Evolutionary conservation across 1,140 invertebrate genomes (phyloP).

Genomic region (Adelges cooleyi): DNA sequence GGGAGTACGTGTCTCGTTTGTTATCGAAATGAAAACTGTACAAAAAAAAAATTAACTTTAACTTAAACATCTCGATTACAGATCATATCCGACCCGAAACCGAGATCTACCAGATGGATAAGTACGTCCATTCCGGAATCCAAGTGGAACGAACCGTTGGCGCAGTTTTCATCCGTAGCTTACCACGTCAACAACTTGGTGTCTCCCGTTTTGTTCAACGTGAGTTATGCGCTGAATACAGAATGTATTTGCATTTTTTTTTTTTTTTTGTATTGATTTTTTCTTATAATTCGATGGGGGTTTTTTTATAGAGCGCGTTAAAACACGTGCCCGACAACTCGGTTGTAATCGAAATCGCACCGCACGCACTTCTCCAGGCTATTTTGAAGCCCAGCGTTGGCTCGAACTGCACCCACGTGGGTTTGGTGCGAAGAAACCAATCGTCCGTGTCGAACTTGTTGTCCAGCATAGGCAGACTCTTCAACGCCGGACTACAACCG

Average conservation of each 20-base stretch:
- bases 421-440: slow-evolving; percentile 19
- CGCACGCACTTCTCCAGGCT: slow-evolving; percentile 41
- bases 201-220: slow-evolving; percentile 37
- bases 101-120: slow-evolving; percentile 47
- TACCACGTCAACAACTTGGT: slow-evolving; percentile 59
- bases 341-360: slow-evolving; percentile 55
- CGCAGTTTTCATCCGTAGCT: slow-evolving; percentile 46
- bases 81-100: slow-evolving; percentile 44
- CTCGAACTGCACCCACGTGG: slow-evolving; percentile 16
- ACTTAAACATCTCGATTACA: too few relatives aligned
- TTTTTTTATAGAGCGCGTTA: slow-evolving; percentile 69
- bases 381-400: slow-evolving; percentile 32
- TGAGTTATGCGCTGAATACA: background rate
- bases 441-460: slow-evolving; percentile 1
- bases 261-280: too few relatives aligned
- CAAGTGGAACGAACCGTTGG: slow-evolving; percentile 38
- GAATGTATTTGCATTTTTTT: too few relatives aligned
- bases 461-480: slow-evolving; percentile 41
- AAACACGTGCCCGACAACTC: slow-evolving; percentile 64
- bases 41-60: background rate
- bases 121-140: slow-evolving; percentile 50
- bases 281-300: too few relatives aligned
- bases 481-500: slow-evolving; percentile 50
- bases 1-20: background rate
- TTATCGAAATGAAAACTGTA: background rate